These are phyloP conservation scores for Burhinus oedicnemus DNA, from an alignment of 2,113 vertebrate species.

Conservation along the genomic window DNA sequence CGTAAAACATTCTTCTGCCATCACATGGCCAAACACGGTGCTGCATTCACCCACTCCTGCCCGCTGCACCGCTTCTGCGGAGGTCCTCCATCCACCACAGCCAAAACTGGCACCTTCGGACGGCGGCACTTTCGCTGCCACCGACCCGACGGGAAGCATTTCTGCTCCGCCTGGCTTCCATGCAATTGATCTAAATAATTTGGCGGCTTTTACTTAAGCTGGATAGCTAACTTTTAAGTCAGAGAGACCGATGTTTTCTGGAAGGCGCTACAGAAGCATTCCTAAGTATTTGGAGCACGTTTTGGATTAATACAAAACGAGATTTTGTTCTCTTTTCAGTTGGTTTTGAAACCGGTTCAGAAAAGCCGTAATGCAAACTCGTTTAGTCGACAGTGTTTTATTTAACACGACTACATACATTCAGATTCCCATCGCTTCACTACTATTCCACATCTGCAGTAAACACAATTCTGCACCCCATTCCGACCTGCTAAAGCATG, in stretches of 20 bases:
- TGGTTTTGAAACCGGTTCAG: background rate
- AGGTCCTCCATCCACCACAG: background rate
- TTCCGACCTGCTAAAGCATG: background rate
- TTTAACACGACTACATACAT: background rate
- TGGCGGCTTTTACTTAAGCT: background rate
- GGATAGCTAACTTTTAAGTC: background rate
- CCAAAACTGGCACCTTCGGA: background rate
- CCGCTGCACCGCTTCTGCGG: background rate
- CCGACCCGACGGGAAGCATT: background rate
- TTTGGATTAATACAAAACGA: background rate
- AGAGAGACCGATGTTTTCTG: background rate
- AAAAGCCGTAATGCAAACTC: background rate
- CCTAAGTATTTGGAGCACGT: background rate
- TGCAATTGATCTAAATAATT: background rate
- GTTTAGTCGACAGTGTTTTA: background rate
- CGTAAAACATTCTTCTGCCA: slow-evolving; percentile 84
- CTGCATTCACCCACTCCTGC: slow-evolving; percentile 66
- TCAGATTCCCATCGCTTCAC: background rate
- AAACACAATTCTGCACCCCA: background rate
- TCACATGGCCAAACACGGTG: slow-evolving; percentile 75
- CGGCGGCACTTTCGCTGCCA: background rate
- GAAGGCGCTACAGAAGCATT: background rate
- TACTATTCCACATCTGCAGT: background rate
- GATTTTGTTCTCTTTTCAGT: slow-evolving; percentile 13
- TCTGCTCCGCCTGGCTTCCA: background rate